phyloP scores from a whole-genome alignment of 2,888 invertebrate genomes.

The Nipponacmea schrenckii region DNA sequence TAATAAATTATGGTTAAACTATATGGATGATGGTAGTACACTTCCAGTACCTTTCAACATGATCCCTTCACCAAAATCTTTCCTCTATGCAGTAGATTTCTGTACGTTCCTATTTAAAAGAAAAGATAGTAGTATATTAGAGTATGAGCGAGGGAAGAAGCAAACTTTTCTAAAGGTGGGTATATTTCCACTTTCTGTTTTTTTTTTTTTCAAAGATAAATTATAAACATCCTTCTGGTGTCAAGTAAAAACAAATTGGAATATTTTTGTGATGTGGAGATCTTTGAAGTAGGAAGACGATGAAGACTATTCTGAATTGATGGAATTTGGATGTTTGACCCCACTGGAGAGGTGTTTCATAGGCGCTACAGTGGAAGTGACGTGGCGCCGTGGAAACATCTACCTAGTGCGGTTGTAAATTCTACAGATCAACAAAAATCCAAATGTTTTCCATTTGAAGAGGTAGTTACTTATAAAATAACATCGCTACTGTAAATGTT shows the following conservation, averaged over 20 bases:
- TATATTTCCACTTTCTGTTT: not conserved
- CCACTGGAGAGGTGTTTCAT: slow-evolving; percentile 63
- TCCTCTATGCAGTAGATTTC: slow-evolving; percentile 57
- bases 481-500: too few species aligned
- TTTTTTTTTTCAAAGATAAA: too few species aligned
- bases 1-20: slow-evolving; percentile 79
- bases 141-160: slow-evolving; percentile 50
- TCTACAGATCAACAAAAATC: slow-evolving; percentile 11
- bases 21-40: slow-evolving; percentile 77
- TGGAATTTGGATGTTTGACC: slow-evolving; percentile 15
- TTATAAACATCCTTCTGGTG: too few species aligned
- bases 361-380: slow-evolving; percentile 60
- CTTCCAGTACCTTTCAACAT: slow-evolving; percentile 79
- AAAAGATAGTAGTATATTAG: slow-evolving; percentile 43
- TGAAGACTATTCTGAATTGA: too few species aligned
- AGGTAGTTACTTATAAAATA: too few species aligned
- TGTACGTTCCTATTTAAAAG: slow-evolving; percentile 41
- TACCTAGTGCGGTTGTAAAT: slow-evolving; percentile 50
- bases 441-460: too few species aligned
- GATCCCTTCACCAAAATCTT: slow-evolving; percentile 69
- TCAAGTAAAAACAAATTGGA: too few species aligned
- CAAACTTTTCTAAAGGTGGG: slow-evolving; percentile 66
- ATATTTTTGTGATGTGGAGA: too few species aligned
- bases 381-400: slow-evolving; percentile 66
- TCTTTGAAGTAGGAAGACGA: too few species aligned